A percentile compares a stretch with the other conserved stretches of the same genome.
Conservation (phyloP, 2,797 vertebrate genomes). For the Zalophus californianus region DNA sequence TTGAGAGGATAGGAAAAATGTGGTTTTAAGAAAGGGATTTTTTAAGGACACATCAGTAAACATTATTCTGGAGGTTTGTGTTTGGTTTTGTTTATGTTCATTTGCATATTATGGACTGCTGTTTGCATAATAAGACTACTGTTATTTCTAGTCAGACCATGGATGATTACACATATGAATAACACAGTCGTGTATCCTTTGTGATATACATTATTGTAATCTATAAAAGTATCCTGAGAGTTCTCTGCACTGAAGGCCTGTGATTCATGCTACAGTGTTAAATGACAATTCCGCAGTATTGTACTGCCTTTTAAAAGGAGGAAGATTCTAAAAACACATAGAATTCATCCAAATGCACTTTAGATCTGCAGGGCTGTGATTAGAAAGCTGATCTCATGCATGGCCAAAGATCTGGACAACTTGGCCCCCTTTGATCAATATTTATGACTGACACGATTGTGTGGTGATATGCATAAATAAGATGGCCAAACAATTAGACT, state of each 20-base stretch:
- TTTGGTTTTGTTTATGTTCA: constrained; percentile 86
- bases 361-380: constrained; percentile 32
- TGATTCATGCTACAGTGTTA: constrained; percentile 41
- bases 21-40: constrained; percentile 77
- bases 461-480: constrained; percentile 51
- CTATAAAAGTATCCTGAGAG: constrained; percentile 70
- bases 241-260: constrained; percentile 56
- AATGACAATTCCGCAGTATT: constrained; percentile 38
- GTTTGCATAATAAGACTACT: constrained; percentile 87
- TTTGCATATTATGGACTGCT: constrained; percentile 87
- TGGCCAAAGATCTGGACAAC: constrained; percentile 25
- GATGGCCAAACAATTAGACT: constrained; percentile 37
- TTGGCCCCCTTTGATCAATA: constrained; percentile 50
- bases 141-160: constrained; percentile 85
- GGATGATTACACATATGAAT: constrained; percentile 84
- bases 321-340: constrained; percentile 40
- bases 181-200: constrained; percentile 70
- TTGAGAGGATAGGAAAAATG: constrained; percentile 62
- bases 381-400: constrained; percentile 4
- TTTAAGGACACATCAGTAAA: constrained; percentile 83
- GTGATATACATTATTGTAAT: constrained; percentile 76
- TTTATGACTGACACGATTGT: not conserved
- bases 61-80: constrained; percentile 83
- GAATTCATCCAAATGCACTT: constrained; percentile 31
- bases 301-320: constrained; percentile 54